Evolutionary conservation across 2,888 invertebrate species (phyloP).

Genomic region (Pollenia labialis): DNA sequence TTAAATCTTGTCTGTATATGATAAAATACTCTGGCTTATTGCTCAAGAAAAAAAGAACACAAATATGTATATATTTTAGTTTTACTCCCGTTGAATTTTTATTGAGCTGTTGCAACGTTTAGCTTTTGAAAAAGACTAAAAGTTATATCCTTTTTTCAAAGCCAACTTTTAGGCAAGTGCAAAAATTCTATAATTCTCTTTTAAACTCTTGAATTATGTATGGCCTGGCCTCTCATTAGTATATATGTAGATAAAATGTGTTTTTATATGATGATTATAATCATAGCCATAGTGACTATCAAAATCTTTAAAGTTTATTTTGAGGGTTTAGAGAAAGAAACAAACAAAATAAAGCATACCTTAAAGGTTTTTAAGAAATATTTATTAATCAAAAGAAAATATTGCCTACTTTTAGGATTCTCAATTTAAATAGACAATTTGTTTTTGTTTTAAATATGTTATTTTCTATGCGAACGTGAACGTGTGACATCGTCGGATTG

Average conservation of each 20-base stretch:
- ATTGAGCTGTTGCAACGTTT: slow-evolving; percentile 27
- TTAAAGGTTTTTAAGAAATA: too few species aligned
- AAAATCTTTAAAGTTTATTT: too few species aligned
- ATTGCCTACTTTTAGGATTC: not conserved
- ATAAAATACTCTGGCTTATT: slow-evolving; percentile 11
- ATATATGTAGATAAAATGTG: not conserved
- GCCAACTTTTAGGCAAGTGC: slow-evolving; percentile 65
- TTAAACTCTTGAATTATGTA: slow-evolving; percentile 4
- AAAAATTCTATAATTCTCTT: not conserved
- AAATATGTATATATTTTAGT: not conserved
- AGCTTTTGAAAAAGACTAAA: slow-evolving; percentile 65
- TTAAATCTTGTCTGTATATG: slow-evolving; percentile 48
- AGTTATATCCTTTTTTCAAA: slow-evolving; percentile 41
- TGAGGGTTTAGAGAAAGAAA: too few species aligned
- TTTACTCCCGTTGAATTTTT: not conserved
- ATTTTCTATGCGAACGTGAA: too few species aligned
- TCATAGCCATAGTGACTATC: too few species aligned
- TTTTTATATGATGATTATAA: too few species aligned
- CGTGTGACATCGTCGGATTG: too few species aligned
- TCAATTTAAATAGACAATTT: too few species aligned
- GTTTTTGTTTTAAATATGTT: too few species aligned
- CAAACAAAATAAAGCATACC: too few species aligned
- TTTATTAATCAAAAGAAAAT: not conserved
- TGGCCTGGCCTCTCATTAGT: not conserved
- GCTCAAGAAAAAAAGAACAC: not conserved